Evolutionary conservation across 1,140 invertebrate genomes (phyloP).

Genomic region (Mya arenaria): DNA sequence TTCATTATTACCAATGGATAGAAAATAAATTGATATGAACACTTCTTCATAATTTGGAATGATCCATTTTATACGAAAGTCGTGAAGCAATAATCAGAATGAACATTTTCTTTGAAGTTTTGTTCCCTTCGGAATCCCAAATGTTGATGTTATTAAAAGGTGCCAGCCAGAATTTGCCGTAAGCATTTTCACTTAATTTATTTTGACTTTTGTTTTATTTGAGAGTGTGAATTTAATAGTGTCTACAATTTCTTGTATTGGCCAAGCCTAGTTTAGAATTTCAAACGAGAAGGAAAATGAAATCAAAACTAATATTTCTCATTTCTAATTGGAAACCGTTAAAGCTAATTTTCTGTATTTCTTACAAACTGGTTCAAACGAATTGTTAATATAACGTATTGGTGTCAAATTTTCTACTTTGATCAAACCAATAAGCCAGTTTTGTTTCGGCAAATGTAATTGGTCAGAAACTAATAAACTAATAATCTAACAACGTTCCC

Average conservation of each 20-base stretch:
- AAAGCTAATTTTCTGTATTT: not conserved
- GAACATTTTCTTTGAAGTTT: too few relatives aligned
- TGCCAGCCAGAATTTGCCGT: too few relatives aligned
- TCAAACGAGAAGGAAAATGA: not conserved
- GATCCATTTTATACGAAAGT: too few relatives aligned
- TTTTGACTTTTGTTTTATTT: not conserved
- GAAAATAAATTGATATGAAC: too few relatives aligned
- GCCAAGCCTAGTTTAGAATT: not conserved
- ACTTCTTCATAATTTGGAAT: too few relatives aligned
- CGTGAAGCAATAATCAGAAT: too few relatives aligned
- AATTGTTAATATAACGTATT: conserved; percentile 27
- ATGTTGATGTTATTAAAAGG: too few relatives aligned
- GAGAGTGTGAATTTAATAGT: not conserved
- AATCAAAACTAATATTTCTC: conserved; percentile 5
- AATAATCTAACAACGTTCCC: conserved; percentile 23
- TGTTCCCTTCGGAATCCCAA: too few relatives aligned
- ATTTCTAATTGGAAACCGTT: not conserved
- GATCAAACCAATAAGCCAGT: conserved; percentile 23
- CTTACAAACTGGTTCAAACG: not conserved
- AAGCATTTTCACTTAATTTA: not conserved
- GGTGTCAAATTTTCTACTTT: conserved; percentile 48
- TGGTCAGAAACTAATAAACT: conserved; percentile 32
- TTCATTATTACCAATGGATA: too few relatives aligned
- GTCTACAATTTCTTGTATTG: not conserved
- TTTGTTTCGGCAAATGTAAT: conserved; percentile 23